Conservation (phyloP, 2,113 vertebrate genomes). For the Grallaria varia region DNA sequence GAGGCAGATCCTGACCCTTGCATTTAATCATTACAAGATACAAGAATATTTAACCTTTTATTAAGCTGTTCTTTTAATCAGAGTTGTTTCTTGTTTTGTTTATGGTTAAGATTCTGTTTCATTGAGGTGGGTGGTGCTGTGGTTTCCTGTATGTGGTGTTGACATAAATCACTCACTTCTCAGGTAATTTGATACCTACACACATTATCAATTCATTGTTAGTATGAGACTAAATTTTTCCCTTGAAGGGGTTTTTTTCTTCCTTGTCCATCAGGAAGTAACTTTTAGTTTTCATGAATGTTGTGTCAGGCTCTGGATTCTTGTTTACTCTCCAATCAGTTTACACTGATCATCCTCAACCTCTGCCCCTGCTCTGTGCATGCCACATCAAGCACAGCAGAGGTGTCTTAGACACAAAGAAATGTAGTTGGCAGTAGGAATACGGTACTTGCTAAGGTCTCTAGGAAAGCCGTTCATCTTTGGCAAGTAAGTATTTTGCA, state of each 20-base stretch:
- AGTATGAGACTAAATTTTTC: neutral
- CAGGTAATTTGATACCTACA: neutral
- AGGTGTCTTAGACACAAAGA: neutral
- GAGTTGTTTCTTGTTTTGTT: neutral
- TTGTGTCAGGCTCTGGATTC: neutral
- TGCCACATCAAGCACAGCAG: constrained; percentile 24
- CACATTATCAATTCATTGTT: neutral
- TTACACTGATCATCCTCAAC: neutral
- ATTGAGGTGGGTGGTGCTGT: neutral
- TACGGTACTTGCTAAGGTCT: constrained; percentile 49
- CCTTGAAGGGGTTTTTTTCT: neutral
- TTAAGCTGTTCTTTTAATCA: neutral
- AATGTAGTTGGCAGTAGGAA: constrained; percentile 39
- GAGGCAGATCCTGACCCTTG: neutral
- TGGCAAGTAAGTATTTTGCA: constrained; percentile 52
- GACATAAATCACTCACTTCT: neutral
- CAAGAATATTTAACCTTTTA: neutral
- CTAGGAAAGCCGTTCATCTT: constrained; percentile 55
- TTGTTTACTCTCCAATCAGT: constrained; percentile 11
- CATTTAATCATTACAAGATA: neutral
- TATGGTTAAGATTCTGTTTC: neutral
- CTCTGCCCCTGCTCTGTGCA: constrained; percentile 10
- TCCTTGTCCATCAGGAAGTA: neutral
- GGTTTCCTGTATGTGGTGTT: neutral
- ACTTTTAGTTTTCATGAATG: neutral